Conservation (phyloP, 1,140 invertebrate genomes). For the Chionoecetes opilio region DNA sequence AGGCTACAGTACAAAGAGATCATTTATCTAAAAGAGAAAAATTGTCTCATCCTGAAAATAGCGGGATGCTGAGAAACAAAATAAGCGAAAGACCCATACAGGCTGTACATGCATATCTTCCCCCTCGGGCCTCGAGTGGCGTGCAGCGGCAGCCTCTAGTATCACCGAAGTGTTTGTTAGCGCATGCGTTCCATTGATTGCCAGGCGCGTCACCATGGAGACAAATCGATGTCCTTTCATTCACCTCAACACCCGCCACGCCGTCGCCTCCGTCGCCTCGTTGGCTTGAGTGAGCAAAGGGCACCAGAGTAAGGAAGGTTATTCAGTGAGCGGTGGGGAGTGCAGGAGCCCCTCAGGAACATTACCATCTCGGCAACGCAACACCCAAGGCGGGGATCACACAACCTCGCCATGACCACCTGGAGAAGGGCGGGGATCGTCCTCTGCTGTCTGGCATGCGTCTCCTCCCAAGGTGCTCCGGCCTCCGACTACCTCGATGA, state of each 20-base stretch:
- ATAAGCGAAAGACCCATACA: too few relatives aligned
- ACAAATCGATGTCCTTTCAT: slow-evolving; percentile 47
- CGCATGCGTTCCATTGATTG: slow-evolving; percentile 59
- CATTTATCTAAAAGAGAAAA: too few relatives aligned
- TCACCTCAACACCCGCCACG: not conserved
- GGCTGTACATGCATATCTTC: too few relatives aligned
- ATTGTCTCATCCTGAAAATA: too few relatives aligned
- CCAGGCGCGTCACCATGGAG: not conserved
- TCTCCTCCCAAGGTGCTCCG: slow-evolving; percentile 17
- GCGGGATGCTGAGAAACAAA: too few relatives aligned
- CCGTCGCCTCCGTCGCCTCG: not conserved
- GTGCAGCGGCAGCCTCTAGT: too few relatives aligned
- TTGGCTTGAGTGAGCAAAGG: not conserved
- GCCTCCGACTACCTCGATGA: slow-evolving; percentile 64
- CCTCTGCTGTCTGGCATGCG: not conserved
- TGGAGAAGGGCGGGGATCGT: not conserved
- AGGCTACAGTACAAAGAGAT: too few relatives aligned
- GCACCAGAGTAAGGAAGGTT: not conserved
- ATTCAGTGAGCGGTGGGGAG: not conserved
- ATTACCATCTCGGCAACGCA: not conserved
- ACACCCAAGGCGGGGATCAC: not conserved
- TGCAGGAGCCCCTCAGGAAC: not conserved
- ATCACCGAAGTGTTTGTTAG: too few relatives aligned
- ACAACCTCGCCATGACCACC: not conserved
- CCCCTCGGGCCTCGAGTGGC: too few relatives aligned